A percentile compares a stretch with the other conserved stretches of the same genome.
phyloP scores from a whole-genome alignment of 2,113 vertebrate genomes.

The Brachypodius melanocephalos region DNA sequence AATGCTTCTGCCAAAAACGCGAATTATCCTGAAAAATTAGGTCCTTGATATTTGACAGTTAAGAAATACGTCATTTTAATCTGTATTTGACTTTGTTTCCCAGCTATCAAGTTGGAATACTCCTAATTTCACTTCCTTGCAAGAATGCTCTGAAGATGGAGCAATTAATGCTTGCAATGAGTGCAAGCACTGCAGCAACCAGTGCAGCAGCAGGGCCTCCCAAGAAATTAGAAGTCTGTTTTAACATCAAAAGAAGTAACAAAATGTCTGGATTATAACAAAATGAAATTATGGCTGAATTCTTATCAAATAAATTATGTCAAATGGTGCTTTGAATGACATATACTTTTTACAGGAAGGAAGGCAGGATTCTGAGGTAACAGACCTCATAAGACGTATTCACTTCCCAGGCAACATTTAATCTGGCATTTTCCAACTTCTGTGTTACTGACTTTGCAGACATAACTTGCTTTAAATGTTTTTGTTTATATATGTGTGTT shows the following conservation, averaged over 20 bases:
- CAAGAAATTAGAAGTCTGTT: background rate
- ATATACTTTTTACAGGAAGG: background rate
- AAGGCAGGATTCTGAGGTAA: background rate
- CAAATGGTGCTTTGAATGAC: background rate
- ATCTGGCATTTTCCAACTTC: conserved; percentile 36
- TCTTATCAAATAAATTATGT: background rate
- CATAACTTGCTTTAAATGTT: background rate
- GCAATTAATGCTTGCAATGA: background rate
- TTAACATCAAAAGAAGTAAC: background rate
- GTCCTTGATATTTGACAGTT: background rate
- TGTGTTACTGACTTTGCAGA: background rate
- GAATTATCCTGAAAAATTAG: background rate
- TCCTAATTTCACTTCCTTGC: background rate
- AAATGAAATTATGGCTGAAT: background rate
- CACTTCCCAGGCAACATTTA: conserved; percentile 22
- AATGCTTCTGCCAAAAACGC: background rate
- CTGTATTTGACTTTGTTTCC: background rate
- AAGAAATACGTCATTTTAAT: background rate
- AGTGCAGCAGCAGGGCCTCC: background rate
- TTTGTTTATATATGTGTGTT: background rate
- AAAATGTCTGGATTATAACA: background rate
- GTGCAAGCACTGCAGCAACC: background rate
- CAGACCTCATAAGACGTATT: background rate
- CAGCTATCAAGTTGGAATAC: background rate
- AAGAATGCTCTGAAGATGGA: background rate